phyloP scores from a whole-genome alignment of 2,797 vertebrate species.

The Danio kyathit region DNA sequence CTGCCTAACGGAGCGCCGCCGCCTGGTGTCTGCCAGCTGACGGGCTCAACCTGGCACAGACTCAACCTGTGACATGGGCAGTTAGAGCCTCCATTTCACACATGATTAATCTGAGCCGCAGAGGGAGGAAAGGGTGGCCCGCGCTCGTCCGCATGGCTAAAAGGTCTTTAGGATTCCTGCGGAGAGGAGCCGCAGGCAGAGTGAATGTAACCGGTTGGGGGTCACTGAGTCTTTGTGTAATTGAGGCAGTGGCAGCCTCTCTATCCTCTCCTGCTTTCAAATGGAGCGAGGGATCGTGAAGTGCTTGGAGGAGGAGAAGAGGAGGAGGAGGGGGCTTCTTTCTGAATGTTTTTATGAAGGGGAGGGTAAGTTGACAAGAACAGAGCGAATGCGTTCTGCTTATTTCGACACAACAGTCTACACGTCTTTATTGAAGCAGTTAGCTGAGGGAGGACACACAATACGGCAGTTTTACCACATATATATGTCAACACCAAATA shows the following conservation, averaged over 20 bases:
- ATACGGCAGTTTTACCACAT: too few species aligned
- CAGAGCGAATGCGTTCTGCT: conserved; percentile 90
- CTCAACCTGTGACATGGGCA: conserved; percentile 99
- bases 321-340: conserved; percentile 68
- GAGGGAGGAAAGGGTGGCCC: conserved; percentile 72
- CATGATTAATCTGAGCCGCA: conserved; percentile 94
- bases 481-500: too few species aligned
- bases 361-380: conserved; percentile 91
- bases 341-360: conserved; percentile 80
- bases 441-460: background rate
- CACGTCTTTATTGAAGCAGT: conserved; percentile 83
- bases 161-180: conserved; percentile 99
- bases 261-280: conserved; percentile 82
- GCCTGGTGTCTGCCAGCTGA: conserved; percentile 92
- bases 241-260: conserved; percentile 97
- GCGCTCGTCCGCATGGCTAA: conserved; percentile 98
- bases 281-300: conserved; percentile 86
- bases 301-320: conserved; percentile 74
- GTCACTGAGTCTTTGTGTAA: conserved; percentile 99
- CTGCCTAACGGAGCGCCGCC: conserved; percentile 94
- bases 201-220: conserved; percentile 99
- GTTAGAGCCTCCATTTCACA: conserved; percentile 99
- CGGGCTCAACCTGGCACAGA: conserved; percentile 97
- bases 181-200: conserved; percentile 98
- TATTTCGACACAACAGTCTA: conserved; percentile 94